phyloP scores from a whole-genome alignment of 2,888 invertebrate genomes.

The Lymantria dispar region DNA sequence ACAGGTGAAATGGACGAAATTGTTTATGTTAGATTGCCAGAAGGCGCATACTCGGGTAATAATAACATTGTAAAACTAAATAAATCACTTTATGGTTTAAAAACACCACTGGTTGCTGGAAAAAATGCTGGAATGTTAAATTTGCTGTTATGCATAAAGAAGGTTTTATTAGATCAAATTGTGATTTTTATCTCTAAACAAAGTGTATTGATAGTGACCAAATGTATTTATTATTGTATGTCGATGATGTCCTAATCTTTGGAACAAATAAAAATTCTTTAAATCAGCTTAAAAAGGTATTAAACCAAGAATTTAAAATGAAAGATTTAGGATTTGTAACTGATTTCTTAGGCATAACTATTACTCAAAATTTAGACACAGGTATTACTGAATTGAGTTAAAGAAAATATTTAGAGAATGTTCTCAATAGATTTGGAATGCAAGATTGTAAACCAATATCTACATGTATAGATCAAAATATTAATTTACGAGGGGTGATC shows the following conservation, averaged over 20 bases:
- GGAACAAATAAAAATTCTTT: not conserved
- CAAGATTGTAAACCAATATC: constrained; percentile 16
- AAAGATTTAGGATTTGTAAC: constrained; percentile 10
- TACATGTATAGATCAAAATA: constrained; percentile 18
- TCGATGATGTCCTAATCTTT: constrained; percentile 9
- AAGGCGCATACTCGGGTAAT: constrained; percentile 2
- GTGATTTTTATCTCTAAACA: constrained; percentile 7
- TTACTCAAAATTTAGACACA: constrained; percentile 16
- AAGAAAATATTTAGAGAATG: constrained; percentile 17
- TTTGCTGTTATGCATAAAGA: constrained; percentile 3
- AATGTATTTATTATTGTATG: constrained; percentile 8
- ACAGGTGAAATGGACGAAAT: constrained; percentile 1
- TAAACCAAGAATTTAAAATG: constrained; percentile 12
- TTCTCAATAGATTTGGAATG: constrained; percentile 17
- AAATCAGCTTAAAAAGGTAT: not conserved
- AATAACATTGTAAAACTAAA: constrained; percentile 9
- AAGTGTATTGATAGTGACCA: constrained; percentile 2
- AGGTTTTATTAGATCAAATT: constrained; percentile 6
- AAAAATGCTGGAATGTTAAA: constrained; percentile 6
- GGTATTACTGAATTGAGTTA: constrained; percentile 15
- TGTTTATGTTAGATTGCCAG: not conserved
- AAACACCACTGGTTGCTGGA: no score
- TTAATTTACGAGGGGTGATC: no score
- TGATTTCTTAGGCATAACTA: constrained; percentile 14
- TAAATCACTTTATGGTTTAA: constrained; percentile 7